Conservation (phyloP, 2,888 invertebrate species). For the Chrysolina americana region DNA sequence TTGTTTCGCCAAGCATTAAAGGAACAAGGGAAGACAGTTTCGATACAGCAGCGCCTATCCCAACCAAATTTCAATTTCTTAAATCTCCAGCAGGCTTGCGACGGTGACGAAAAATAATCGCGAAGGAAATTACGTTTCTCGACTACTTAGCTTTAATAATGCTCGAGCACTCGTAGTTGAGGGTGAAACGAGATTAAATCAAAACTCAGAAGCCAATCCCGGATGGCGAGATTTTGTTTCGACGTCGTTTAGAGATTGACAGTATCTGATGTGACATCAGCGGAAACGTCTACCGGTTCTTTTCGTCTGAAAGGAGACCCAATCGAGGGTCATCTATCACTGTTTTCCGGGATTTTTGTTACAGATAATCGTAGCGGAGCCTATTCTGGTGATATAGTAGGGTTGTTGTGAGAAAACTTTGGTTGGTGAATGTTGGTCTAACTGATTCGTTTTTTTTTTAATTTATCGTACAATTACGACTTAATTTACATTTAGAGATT, state of each 20-base stretch:
- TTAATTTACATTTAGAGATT: too few relatives aligned
- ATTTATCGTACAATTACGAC: too few relatives aligned
- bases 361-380: too few relatives aligned
- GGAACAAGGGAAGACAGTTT: background rate
- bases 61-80: slow-evolving; percentile 30
- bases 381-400: too few relatives aligned
- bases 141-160: slow-evolving; percentile 44
- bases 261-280: slow-evolving; percentile 1
- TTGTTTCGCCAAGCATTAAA: background rate
- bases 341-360: too few relatives aligned
- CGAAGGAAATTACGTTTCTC: slow-evolving; percentile 45
- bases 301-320: too few relatives aligned
- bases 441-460: too few relatives aligned
- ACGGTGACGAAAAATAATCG: slow-evolving; percentile 34
- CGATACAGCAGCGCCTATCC: background rate
- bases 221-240: background rate
- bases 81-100: slow-evolving; percentile 6
- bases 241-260: background rate
- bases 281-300: background rate
- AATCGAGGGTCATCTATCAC: too few relatives aligned
- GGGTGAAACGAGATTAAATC: slow-evolving; percentile 30
- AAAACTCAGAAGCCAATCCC: slow-evolving; percentile 22
- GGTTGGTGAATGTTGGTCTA: too few relatives aligned
- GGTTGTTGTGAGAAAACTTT: too few relatives aligned
- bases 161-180: slow-evolving; percentile 11